phyloP scores from a whole-genome alignment of 2,113 vertebrate genomes.

The Nesoenas mayeri region DNA sequence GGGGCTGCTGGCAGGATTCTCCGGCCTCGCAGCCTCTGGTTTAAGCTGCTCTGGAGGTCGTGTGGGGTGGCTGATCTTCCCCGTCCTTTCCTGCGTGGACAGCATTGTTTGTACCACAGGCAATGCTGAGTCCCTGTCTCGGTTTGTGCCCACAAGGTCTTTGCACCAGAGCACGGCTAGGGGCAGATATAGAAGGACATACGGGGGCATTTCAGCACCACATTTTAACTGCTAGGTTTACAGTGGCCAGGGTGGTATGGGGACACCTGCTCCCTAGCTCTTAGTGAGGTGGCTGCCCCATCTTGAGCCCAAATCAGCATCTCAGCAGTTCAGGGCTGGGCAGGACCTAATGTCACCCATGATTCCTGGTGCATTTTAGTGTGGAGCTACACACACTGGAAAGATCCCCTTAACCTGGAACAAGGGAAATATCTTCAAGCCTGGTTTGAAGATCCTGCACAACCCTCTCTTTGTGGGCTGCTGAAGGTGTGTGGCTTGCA shows the following conservation, averaged over 20 bases:
- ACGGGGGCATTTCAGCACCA: not conserved
- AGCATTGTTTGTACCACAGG: not conserved
- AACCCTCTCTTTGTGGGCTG: not conserved
- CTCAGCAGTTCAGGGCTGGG: not conserved
- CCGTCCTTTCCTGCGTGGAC: not conserved
- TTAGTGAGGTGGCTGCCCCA: not conserved
- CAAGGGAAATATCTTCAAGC: not conserved
- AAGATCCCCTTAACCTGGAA: not conserved
- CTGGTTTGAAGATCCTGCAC: not conserved
- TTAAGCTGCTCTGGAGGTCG: not conserved
- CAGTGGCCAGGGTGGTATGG: no score
- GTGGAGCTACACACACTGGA: not conserved
- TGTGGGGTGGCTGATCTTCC: no score
- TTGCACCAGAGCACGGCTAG: not conserved
- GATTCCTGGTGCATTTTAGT: not conserved
- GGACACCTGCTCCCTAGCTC: not conserved
- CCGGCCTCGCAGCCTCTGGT: not conserved
- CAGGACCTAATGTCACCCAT: not conserved
- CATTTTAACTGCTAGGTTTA: not conserved
- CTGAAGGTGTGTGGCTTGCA: fast-evolving
- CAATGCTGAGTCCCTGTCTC: not conserved
- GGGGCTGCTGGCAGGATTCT: not conserved
- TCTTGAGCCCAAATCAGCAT: not conserved
- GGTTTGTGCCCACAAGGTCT: not conserved
- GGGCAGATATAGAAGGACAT: fast-evolving